These are phyloP conservation scores for Astropecten irregularis DNA, from an alignment of 53 echinoderm and acorn worm species.

Conservation along the genomic window DNA sequence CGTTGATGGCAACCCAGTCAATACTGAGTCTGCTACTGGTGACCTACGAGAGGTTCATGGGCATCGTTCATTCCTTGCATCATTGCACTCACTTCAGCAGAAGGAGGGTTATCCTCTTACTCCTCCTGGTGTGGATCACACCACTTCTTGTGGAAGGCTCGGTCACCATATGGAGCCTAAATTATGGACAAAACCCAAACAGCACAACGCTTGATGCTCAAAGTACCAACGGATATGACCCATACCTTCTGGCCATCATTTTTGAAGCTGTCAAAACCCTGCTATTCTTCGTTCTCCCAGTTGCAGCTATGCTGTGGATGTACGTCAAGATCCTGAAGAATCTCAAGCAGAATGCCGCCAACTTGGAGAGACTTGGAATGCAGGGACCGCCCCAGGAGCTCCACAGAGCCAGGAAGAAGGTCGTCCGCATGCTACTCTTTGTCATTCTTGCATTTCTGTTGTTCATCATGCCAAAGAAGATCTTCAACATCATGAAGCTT, in stretches of 20 bases:
- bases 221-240: neutral
- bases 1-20: neutral
- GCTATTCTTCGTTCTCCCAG: neutral
- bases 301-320: neutral
- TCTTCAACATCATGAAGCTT: neutral
- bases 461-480: neutral
- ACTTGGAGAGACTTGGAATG: neutral
- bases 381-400: neutral
- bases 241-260: neutral
- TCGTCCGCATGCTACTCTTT: neutral
- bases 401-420: neutral
- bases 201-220: neutral
- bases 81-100: neutral
- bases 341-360: neutral
- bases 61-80: neutral
- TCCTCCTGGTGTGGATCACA: neutral
- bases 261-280: neutral
- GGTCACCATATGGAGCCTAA: neutral
- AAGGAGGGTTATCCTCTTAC: neutral
- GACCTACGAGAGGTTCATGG: neutral
- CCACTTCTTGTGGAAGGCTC: neutral
- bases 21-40: neutral
- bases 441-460: neutral
- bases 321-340: neutral
- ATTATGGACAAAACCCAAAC: neutral